phyloP scores from a whole-genome alignment of 2,113 vertebrate genomes.

The Sus scrofa region T2T-Sscrofa CM000817.6:19299501-19300000 shows the following conservation, averaged over 20 bases:
- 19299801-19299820: too few species aligned
- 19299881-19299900: too few species aligned
- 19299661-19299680: not conserved
- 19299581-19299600: not conserved
- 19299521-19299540: not conserved
- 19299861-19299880: too few species aligned
- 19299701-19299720: not conserved
- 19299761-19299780: constrained; percentile 13
- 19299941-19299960: too few species aligned
- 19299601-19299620: not conserved
- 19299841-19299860: too few species aligned
- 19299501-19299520: not conserved
- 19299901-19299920: too few species aligned
- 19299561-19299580: not conserved
- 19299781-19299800: not conserved
- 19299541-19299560: not conserved
- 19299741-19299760: not conserved
- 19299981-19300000: too few species aligned
- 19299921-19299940: too few species aligned
- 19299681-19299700: not conserved
- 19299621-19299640: not conserved
- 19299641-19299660: not conserved
- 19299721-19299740: not conserved
- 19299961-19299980: too few species aligned
- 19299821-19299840: too few species aligned